Base-by-base conservation (phyloP, 2,797 vertebrate genomes). In the Hoplostethus mediterraneus region DNA sequence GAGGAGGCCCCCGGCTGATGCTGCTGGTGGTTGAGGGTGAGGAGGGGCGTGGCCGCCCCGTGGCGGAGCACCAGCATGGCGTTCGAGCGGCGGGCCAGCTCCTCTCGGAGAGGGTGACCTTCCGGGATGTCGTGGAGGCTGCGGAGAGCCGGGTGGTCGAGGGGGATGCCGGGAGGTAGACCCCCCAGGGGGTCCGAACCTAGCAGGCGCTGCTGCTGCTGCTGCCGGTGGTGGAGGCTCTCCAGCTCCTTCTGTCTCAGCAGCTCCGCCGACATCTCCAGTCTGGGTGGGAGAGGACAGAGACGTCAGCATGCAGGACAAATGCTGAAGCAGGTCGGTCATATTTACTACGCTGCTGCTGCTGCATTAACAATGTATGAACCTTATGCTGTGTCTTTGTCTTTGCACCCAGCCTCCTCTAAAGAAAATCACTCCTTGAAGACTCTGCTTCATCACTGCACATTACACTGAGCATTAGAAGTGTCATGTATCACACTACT, bases 241-340 rank as follows among this genome's bases (percentile, higher is more conserved):
- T 99, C 97, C 89, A 98, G 89, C 88, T 99, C 98, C 79, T 98
- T 99, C 81, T 98, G 98, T 28, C 98, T 95, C 69, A 99, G 93
- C 55, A 99, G 92, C 89, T 99, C 98, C 0, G 98, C 97, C 0
- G 98, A 98, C 96, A 98, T 97, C 94, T 99, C 98, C 63, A 99
- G 88, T 90, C 97, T 98, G 25, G 67, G 31, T 38, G 17, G 11
- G 1, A 0, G 21, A 21, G 21, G 21, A 77, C 3, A 53, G 6
- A n/a, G 17, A 44, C 7, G 1, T 44, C 11, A 2, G 14, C 7
- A 33, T 33, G 6, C 33, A 33, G 33, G 33, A 3, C 33, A 55
- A 21, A 17, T 25, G 51, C 28, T 30, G 8, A 5, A 55, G 13
- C 13, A 49, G n/a, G 47, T 49, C 17, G 47, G 47, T 16, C 14